phyloP scores from a whole-genome alignment of 2,888 invertebrate genomes.

The Ophonus ardosiacus region DNA sequence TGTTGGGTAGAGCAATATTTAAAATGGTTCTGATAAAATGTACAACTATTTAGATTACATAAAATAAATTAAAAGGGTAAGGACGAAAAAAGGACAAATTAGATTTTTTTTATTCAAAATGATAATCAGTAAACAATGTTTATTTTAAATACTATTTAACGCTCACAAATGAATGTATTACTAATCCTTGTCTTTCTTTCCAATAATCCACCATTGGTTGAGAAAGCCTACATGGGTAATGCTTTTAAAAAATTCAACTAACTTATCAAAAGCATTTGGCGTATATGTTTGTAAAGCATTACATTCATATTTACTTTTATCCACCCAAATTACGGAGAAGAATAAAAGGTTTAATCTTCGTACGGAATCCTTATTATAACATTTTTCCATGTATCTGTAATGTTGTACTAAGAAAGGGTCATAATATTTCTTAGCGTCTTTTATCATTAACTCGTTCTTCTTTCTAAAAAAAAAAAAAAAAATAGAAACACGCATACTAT shows the following conservation, averaged over 20 bases:
- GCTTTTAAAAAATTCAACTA: neutral
- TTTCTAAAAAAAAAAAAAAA: neutral
- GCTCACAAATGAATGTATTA: neutral
- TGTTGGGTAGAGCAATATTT: too few species aligned
- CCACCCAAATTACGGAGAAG: neutral
- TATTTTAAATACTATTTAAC: too few species aligned
- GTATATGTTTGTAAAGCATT: neutral
- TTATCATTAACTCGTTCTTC: neutral
- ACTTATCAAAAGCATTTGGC: neutral
- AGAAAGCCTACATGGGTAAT: neutral
- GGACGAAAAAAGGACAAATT: too few species aligned
- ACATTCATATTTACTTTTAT: neutral
- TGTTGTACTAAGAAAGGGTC: neutral
- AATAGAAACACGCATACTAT: too few species aligned
- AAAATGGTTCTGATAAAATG: too few species aligned
- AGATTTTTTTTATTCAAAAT: too few species aligned
- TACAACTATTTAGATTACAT: too few species aligned
- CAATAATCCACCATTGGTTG: neutral
- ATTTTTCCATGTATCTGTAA: neutral
- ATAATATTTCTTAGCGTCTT: neutral
- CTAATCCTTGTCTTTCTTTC: neutral
- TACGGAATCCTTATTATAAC: neutral
- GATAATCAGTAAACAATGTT: too few species aligned
- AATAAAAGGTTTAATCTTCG: neutral
- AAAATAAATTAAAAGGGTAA: too few species aligned